Evolutionary conservation across 2,888 invertebrate species (phyloP).

Genomic region (Rutpela maculata): DNA sequence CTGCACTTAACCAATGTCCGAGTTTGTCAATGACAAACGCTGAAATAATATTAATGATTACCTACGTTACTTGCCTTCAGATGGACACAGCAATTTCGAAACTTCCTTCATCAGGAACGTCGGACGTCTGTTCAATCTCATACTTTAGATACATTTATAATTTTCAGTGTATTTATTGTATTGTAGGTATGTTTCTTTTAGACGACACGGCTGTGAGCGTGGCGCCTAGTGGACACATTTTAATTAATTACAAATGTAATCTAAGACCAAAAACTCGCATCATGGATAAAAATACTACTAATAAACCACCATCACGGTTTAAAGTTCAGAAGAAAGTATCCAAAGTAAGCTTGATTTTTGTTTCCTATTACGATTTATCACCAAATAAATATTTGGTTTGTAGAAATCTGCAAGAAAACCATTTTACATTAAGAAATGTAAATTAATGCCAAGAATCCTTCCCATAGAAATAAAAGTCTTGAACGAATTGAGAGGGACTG

Average conservation of each 20-base stretch:
- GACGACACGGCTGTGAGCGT: background rate
- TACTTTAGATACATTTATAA: too few species aligned
- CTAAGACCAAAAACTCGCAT: background rate
- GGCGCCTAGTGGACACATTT: background rate
- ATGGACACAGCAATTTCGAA: too few species aligned
- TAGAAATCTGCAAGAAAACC: constrained; percentile 43
- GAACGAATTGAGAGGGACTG: constrained; percentile 46
- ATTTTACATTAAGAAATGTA: constrained; percentile 39
- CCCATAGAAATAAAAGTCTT: constrained; percentile 68
- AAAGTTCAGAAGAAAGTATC: background rate
- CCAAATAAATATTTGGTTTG: constrained; percentile 23
- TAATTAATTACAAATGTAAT: background rate
- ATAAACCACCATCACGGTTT: background rate
- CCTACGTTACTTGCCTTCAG: too few species aligned
- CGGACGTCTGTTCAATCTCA: too few species aligned
- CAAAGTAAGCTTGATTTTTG: constrained; percentile 14
- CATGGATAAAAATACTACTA: constrained; percentile 29
- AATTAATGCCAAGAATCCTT: constrained; percentile 64
- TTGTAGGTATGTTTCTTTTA: background rate
- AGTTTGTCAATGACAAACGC: too few species aligned
- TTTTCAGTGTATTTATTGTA: too few species aligned
- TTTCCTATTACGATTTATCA: background rate
- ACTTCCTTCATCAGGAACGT: too few species aligned
- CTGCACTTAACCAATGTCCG: too few species aligned
- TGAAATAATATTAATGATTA: too few species aligned